These are phyloP conservation scores for Limonius californicus DNA, from an alignment of 1,140 invertebrate genomes.

Conservation along the genomic window DNA sequence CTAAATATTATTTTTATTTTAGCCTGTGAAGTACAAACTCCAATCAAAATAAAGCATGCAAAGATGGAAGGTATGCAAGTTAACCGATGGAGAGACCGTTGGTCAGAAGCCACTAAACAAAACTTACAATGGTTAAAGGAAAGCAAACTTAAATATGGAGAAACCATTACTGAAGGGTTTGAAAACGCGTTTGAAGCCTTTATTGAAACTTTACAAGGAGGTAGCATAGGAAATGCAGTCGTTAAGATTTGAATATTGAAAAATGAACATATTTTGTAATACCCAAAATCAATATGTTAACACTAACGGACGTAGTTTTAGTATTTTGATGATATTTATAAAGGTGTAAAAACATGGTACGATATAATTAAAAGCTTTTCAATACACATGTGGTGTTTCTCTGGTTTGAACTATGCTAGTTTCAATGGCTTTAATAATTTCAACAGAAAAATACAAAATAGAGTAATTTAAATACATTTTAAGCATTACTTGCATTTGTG, in stretches of 20 bases:
- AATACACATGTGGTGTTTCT: too few relatives aligned
- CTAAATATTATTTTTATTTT: constrained; percentile 19
- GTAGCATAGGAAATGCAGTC: constrained; percentile 61
- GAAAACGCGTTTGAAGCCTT: constrained; percentile 62
- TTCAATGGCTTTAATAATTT: too few relatives aligned
- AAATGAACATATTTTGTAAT: too few relatives aligned
- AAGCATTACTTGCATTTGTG: too few relatives aligned
- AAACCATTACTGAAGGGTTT: constrained; percentile 60
- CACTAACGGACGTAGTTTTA: too few relatives aligned
- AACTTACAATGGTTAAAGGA: constrained; percentile 54
- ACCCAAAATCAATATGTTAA: too few relatives aligned
- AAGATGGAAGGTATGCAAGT: constrained; percentile 61
- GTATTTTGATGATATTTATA: too few relatives aligned
- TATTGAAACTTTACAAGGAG: constrained; percentile 55
- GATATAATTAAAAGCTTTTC: too few relatives aligned
- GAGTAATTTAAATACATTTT: too few relatives aligned
- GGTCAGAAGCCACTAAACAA: constrained; percentile 53
- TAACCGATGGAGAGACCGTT: constrained; percentile 49
- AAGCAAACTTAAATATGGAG: constrained; percentile 58
- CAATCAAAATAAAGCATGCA: constrained; percentile 48
- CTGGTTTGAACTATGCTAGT: too few relatives aligned
- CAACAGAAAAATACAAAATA: too few relatives aligned
- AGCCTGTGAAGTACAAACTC: constrained; percentile 28
- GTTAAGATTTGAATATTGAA: constrained; percentile 37
- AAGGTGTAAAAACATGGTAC: too few relatives aligned